Conservation (phyloP, 1,140 invertebrate species). For the Hylaeus anthracinus region DNA sequence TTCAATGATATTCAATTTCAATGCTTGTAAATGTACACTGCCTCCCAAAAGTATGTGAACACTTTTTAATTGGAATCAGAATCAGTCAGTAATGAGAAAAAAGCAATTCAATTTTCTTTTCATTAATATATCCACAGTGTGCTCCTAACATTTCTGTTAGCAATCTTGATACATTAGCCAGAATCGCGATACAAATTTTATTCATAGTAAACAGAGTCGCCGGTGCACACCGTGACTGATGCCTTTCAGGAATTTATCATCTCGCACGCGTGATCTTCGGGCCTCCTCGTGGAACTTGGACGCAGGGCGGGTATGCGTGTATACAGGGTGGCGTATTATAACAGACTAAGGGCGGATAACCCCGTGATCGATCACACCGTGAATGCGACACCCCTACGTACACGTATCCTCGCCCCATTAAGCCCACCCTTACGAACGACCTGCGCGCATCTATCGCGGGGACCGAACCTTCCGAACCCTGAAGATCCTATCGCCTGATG, state of each 20-base stretch:
- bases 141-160: too few relatives aligned
- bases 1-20: too few relatives aligned
- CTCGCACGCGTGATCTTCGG: conserved; percentile 32
- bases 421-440: conserved; percentile 70
- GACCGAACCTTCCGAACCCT: conserved; percentile 21
- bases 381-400: conserved; percentile 77
- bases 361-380: conserved; percentile 78
- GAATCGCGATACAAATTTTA: conserved; percentile 40
- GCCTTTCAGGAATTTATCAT: conserved; percentile 52
- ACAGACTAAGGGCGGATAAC: conserved; percentile 76
- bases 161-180: too few relatives aligned
- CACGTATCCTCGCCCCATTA: conserved; percentile 79
- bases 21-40: too few relatives aligned
- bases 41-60: too few relatives aligned
- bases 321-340: conserved; percentile 70
- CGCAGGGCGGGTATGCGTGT: conserved; percentile 39
- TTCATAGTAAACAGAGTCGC: conserved; percentile 41
- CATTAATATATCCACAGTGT: too few relatives aligned
- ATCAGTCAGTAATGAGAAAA: too few relatives aligned
- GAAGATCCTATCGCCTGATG: conserved; percentile 40
- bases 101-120: too few relatives aligned
- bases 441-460: conserved; percentile 69
- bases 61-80: too few relatives aligned
- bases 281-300: conserved; percentile 17
- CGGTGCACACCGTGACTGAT: conserved; percentile 34